Evolutionary conservation across 2,113 vertebrate species (phyloP), one percentile per base, ranked within the genome.

Genomic region (Corapipo altera): DNA sequence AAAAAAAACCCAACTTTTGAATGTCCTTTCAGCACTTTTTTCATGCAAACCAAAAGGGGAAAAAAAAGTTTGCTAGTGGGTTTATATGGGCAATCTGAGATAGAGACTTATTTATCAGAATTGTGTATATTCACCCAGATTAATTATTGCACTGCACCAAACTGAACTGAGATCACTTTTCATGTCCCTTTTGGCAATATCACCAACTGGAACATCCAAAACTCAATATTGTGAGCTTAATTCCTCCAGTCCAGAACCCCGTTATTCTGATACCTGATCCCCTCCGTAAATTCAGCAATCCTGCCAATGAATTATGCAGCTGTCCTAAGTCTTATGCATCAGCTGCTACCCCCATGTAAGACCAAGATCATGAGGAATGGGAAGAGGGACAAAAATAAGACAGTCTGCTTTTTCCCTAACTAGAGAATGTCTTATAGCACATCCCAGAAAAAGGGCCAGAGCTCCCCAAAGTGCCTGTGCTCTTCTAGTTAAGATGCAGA

Each of bases 231-330:
- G 79, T 0, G 0, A 93, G 58, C 64, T 92, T 88, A 94, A 83
- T 86, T 89, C 64, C 44, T 77, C 26, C 35, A 66, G 72, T 90
- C 59, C 79, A 95, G 94, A 95, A 88, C 67, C 49, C 87, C 0
- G 0, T 77, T 78, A 65, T 67, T 62, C 76, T 64, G 88, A 91
- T 66, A 97, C 72, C 70, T 0, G 17, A 92, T 95, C 70, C 20
- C 13, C 33, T 91, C 35, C 80, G 64, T 55, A 92, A 97, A 95
- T 85, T 75, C 69, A 64, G 51, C 59, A 74, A 26, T 52, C 48
- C 43, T 91, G 80, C 57, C 89, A 89, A 78, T 55, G 59, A 95
- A 93, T 85, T 95, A 91, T 84, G 87, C 93, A 91, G 91, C 89
- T 93, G 73, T 93, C 73, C 59, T 51, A 86, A 48, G 72, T 78